These are phyloP conservation scores for Eupithecia subumbrata DNA, from an alignment of 2,888 invertebrate species.

Conservation along the genomic window DNA sequence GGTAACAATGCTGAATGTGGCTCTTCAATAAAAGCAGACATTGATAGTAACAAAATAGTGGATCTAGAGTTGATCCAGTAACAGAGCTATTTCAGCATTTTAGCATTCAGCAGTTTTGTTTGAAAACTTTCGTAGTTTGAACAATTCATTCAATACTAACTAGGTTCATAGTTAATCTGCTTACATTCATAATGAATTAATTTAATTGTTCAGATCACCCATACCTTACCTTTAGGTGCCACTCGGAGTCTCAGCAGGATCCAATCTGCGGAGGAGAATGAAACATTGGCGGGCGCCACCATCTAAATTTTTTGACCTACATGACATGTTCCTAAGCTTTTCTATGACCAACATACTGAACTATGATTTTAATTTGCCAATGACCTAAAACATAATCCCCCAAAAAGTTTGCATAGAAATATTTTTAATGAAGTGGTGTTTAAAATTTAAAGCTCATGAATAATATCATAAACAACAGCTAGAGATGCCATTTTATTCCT, in stretches of 20 bases:
- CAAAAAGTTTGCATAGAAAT: neutral
- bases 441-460: neutral
- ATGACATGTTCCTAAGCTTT: slow-evolving; percentile 2
- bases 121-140: too few relatives aligned
- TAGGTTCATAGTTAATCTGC: too few relatives aligned
- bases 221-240: slow-evolving; percentile 73
- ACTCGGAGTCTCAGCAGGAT: slow-evolving; percentile 64
- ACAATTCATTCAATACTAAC: too few relatives aligned
- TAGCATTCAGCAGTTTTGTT: too few relatives aligned
- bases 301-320: slow-evolving; percentile 67
- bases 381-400: neutral
- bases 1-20: neutral
- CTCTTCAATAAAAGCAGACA: neutral
- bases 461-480: neutral
- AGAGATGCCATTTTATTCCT: neutral
- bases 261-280: slow-evolving; percentile 82
- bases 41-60: neutral
- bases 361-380: neutral
- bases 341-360: neutral
- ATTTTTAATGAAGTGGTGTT: neutral
- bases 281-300: slow-evolving; percentile 82
- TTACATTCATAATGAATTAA: neutral
- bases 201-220: slow-evolving; percentile 23
- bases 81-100: neutral
- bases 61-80: neutral